A percentile compares a stretch with the other conserved stretches of the same genome.
Evolutionary conservation across 2,797 vertebrate genomes (phyloP).

Genomic region (Sitta carolinensis): DNA sequence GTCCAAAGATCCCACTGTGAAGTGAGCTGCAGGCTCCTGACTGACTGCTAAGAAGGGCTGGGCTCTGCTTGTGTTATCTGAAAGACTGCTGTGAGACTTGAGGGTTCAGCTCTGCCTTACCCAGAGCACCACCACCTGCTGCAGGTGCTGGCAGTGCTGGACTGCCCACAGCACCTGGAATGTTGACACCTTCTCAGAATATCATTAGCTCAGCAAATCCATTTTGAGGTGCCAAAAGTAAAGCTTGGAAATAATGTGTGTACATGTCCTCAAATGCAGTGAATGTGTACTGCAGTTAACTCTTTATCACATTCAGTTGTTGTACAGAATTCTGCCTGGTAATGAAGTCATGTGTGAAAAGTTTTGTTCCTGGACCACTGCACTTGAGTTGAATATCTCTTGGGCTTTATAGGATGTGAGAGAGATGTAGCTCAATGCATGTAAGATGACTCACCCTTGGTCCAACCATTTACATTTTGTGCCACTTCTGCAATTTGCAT

Average conservation of each 20-base stretch:
- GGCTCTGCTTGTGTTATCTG: not conserved
- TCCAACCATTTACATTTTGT: not conserved
- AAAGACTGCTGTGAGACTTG: not conserved
- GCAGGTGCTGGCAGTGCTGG: not conserved
- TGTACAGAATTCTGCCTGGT: not conserved
- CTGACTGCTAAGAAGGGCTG: not conserved
- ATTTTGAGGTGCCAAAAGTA: not conserved
- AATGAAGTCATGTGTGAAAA: fast-evolving
- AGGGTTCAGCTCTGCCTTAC: not conserved
- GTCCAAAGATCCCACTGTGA: not conserved
- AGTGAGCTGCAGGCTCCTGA: not conserved
- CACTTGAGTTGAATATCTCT: not conserved
- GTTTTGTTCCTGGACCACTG: not conserved
- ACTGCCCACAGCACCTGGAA: not conserved
- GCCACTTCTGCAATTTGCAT: not conserved
- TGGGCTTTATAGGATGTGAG: not conserved
- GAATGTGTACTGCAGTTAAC: not conserved
- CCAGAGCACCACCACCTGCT: not conserved
- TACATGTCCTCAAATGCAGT: not conserved
- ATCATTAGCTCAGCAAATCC: not conserved
- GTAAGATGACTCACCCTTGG: not conserved
- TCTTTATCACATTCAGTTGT: not conserved
- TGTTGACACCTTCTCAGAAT: not conserved
- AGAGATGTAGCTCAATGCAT: not conserved
- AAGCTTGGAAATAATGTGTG: not conserved